Evolutionary conservation across 2,888 invertebrate species (phyloP).

Genomic region (Operophtera brumata): DNA sequence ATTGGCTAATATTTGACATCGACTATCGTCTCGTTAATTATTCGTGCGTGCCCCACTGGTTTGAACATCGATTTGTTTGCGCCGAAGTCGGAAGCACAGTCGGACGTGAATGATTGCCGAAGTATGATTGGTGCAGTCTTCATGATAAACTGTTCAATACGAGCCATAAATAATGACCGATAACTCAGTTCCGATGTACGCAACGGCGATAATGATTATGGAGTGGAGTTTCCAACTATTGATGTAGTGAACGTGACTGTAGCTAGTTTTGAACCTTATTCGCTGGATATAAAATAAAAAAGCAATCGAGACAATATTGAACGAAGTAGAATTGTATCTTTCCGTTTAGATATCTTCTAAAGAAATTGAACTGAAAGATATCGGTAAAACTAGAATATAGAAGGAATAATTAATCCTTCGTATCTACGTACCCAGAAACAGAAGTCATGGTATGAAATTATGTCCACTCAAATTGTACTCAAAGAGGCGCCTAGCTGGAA

Average conservation of each 20-base stretch:
- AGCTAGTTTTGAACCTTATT: slow-evolving; percentile 5
- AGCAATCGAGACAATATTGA: background rate
- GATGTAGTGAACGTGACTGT: slow-evolving; percentile 20
- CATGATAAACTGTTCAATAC: slow-evolving; percentile 12
- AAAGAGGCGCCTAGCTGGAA: no score
- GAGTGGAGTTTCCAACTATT: slow-evolving; percentile 24
- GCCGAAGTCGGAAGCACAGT: background rate
- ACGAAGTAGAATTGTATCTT: no score
- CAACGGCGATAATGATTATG: slow-evolving; percentile 19
- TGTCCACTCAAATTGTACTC: no score
- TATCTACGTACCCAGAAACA: no score
- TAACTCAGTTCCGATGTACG: slow-evolving; percentile 16
- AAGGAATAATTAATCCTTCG: no score
- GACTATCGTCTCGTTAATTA: no score
- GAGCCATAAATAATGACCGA: slow-evolving; percentile 18
- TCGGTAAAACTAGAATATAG: no score
- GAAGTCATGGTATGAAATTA: no score
- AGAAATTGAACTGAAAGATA: no score
- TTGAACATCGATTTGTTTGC: background rate
- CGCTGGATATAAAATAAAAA: background rate
- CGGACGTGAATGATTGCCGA: slow-evolving; percentile 13
- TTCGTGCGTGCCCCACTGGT: no score
- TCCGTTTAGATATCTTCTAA: no score
- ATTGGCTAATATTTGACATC: no score
- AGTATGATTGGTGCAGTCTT: slow-evolving; percentile 14